phyloP scores from a whole-genome alignment of 2,888 invertebrate genomes.

The Portevinia maculata region DNA sequence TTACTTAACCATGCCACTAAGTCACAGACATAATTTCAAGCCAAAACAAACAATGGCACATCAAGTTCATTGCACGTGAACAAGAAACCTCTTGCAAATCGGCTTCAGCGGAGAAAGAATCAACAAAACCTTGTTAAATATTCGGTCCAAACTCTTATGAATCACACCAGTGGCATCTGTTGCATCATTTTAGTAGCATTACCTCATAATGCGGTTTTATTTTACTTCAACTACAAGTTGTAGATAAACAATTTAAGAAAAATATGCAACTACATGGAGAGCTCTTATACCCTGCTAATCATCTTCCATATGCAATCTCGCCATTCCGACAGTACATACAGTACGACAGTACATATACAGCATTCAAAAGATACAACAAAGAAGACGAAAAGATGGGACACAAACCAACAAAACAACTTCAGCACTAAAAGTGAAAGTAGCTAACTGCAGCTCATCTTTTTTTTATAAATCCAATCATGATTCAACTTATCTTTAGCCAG shows the following conservation, averaged over 20 bases:
- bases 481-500: slow-evolving; percentile 51
- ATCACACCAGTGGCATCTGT: slow-evolving; percentile 3
- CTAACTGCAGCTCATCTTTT: slow-evolving; percentile 39
- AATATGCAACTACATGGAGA: slow-evolving; percentile 16
- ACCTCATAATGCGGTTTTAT: slow-evolving; percentile 45
- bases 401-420: slow-evolving; percentile 14
- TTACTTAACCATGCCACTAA: slow-evolving; percentile 29
- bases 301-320: slow-evolving; percentile 55
- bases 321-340: background rate
- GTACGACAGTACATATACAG: slow-evolving; percentile 14
- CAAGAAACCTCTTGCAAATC: slow-evolving; percentile 33
- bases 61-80: slow-evolving; percentile 63
- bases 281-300: slow-evolving; percentile 45
- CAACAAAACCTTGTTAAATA: slow-evolving; percentile 26
- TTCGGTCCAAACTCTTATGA: slow-evolving; percentile 14
- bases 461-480: slow-evolving; percentile 43
- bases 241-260: slow-evolving; percentile 45
- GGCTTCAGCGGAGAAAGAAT: slow-evolving; percentile 1
- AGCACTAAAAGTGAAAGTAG: slow-evolving; percentile 63
- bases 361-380: slow-evolving; percentile 31
- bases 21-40: background rate
- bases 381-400: slow-evolving; percentile 15
- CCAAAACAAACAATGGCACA: slow-evolving; percentile 31
- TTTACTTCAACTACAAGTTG: slow-evolving; percentile 24
- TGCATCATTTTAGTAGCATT: slow-evolving; percentile 47